phyloP scores from a whole-genome alignment of 2,888 invertebrate species.

The Melitaea athalia region DNA sequence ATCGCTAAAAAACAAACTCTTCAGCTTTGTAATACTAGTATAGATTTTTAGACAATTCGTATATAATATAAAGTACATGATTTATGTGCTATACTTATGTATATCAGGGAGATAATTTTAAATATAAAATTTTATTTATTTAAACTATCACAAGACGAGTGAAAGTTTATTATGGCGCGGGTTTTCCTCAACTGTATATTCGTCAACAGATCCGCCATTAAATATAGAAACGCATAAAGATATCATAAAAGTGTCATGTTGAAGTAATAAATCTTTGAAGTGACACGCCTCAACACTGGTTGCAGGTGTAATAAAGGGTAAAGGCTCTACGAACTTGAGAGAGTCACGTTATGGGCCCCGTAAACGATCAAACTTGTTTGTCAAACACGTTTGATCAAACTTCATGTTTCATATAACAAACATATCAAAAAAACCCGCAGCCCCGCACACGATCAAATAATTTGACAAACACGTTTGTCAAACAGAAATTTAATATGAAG shows the following conservation, averaged over 20 bases:
- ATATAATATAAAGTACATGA: neutral
- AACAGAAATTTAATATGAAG: too few species aligned
- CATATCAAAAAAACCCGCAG: too few species aligned
- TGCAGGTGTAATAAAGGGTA: neutral
- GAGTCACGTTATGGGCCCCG: too few species aligned
- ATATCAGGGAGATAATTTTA: conserved; percentile 13
- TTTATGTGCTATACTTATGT: neutral
- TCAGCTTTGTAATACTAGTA: too few species aligned
- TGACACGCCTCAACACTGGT: neutral
- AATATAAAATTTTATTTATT: conserved; percentile 13
- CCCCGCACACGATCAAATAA: too few species aligned
- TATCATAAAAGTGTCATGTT: conserved; percentile 5
- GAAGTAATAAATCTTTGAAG: conserved; percentile 1
- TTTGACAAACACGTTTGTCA: too few species aligned
- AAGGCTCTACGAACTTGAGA: too few species aligned
- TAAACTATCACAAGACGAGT: conserved; percentile 18
- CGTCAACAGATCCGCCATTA: neutral
- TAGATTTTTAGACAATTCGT: neutral
- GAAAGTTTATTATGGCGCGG: conserved; percentile 17
- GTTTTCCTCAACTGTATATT: conserved; percentile 12
- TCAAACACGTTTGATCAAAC: too few species aligned
- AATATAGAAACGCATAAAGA: conserved; percentile 6
- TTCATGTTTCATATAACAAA: too few species aligned
- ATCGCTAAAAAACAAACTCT: too few species aligned
- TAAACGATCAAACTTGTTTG: too few species aligned